Percentiles rank a stretch among this genome's conserved stretches.
phyloP scores from a whole-genome alignment of 1,140 invertebrate genomes.

The Caenorhabditis tropicalis region DNA sequence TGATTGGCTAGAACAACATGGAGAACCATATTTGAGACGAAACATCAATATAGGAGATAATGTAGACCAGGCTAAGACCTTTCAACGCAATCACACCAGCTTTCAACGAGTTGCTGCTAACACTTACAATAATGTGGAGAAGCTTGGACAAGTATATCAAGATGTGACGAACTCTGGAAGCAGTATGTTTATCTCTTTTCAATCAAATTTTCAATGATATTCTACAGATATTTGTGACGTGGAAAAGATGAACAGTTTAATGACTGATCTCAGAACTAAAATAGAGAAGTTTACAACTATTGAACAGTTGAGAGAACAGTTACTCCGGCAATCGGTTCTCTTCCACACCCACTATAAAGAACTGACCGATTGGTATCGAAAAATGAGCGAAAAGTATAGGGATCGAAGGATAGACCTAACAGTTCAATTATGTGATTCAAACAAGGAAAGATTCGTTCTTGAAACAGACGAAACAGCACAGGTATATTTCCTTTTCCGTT shows the following conservation, averaged over 20 bases:
- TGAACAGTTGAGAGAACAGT: conserved; percentile 79
- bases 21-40: conserved; percentile 95
- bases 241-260: conserved; percentile 73
- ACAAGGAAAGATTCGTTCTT: conserved; percentile 62
- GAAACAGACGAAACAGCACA: conserved; percentile 65
- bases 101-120: conserved; percentile 76
- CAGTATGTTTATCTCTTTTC: not conserved
- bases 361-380: conserved; percentile 74
- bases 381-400: conserved; percentile 43
- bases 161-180: not conserved
- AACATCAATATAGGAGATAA: conserved; percentile 83
- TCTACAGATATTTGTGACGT: conserved; percentile 48
- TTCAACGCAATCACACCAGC: conserved; percentile 76
- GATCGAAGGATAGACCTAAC: not conserved
- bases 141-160: conserved; percentile 93
- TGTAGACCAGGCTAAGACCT: conserved; percentile 94
- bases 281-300: conserved; percentile 76
- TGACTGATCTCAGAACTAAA: conserved; percentile 87
- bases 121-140: conserved; percentile 97
- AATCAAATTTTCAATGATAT: not conserved
- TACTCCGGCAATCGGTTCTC: conserved; percentile 88
- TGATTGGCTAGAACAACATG: conserved; percentile 96
- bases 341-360: conserved; percentile 96
- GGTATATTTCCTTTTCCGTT: conserved; percentile 40
- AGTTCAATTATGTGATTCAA: conserved; percentile 59